Evolutionary conservation across 2,797 vertebrate species (phyloP), one percentile per base, ranked within the genome.

Genomic region (Eulemur coronatus): DNA sequence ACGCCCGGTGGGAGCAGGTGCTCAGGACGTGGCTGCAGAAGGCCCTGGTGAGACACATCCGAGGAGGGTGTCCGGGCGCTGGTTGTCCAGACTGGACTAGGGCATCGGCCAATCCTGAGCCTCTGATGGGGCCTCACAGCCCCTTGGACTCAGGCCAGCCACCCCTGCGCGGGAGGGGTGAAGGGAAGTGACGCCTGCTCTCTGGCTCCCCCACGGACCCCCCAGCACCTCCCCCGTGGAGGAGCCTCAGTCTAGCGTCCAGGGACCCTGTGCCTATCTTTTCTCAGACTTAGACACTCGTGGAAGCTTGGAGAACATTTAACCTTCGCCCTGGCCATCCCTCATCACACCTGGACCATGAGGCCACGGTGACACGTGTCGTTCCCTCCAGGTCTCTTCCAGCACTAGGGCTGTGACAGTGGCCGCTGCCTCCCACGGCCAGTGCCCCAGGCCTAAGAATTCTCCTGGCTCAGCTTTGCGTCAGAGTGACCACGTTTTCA

Each of bases 271-370:
- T 7, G 2, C 35, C 52, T 9, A 38, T 33, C 12, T n/a, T 9
- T 30, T 57, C 24, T 50, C 69, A 24, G 12, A 22, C 11, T 35
- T 12, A n/a, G 8, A 63, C 24, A 15, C 10, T 46, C 48, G 0
- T 0, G 2, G 73, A 41, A 33, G 59, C 11, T 17, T 2, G 8
- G 11, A 0, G 43, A 12, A n/a, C 15, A 8, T 24, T 35, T 2
- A 22, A n/a, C 24, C 50, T 30, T 13, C 1, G 1, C 5, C 24
- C 33, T 55, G 33, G 14, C 0, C 30, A 4, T 26, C 35, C 12
- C 30, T 48, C 13, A 63, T 1, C 6, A 7, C 59, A 48, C 14
- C 28, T 30, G 30, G 41, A 63, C 41, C 43, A 33, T 2, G 14
- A 63, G 48, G 35, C 11, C 4, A 2, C 4, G 55, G 33, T 2